Evolutionary conservation across 2,113 vertebrate species (phyloP).

Genomic region (Puffinus mauretanicus): DNA sequence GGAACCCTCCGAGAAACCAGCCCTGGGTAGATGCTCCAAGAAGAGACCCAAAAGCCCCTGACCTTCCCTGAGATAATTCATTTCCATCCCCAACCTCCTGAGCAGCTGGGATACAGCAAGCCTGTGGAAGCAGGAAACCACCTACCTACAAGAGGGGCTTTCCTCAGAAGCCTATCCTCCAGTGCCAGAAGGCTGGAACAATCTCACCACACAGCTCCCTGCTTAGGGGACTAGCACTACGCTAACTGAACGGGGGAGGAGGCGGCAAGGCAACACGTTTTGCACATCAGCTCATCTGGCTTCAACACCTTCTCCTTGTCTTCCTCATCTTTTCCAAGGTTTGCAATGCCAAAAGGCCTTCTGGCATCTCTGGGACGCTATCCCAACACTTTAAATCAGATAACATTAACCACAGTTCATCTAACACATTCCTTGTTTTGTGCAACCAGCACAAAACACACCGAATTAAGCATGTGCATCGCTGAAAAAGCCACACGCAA

Average conservation of each 20-base stretch:
- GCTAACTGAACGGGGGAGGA: accelerated
- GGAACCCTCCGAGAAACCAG: neutral
- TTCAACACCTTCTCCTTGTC: neutral
- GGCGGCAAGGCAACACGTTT: neutral
- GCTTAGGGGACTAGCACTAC: neutral
- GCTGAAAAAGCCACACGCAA: neutral
- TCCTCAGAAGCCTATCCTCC: neutral
- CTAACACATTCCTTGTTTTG: neutral
- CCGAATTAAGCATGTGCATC: accelerated
- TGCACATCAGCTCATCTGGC: neutral
- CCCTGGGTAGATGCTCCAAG: neutral
- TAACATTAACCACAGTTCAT: neutral
- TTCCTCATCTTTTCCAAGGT: neutral
- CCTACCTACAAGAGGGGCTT: neutral
- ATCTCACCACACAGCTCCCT: neutral
- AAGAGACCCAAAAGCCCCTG: neutral
- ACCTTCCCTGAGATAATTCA: neutral
- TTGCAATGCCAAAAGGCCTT: neutral
- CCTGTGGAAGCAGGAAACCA: neutral
- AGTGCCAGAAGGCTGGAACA: neutral
- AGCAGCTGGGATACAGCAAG: neutral
- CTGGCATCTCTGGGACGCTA: neutral
- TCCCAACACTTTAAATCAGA: neutral
- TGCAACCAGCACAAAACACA: neutral
- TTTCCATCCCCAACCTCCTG: neutral